Base-by-base conservation (phyloP, 2,888 invertebrate species). In the Capitulum mitella region DNA sequence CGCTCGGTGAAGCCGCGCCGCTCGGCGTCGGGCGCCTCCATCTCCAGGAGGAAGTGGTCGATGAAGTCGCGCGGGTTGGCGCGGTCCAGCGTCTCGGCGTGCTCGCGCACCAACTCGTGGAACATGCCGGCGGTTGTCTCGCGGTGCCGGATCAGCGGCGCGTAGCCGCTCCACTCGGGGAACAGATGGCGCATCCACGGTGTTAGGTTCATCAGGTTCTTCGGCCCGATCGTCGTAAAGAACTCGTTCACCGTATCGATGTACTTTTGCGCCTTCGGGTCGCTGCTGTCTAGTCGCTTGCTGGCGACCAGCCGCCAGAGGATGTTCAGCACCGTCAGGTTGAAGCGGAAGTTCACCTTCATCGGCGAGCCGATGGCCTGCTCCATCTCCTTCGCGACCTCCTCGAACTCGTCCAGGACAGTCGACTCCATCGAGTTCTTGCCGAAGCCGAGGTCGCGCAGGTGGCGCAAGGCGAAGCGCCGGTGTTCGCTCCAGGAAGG, bases 291-390 rank as follows among this genome's bases (percentile, higher is more conserved):
- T 6, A 78, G 64, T 0, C 78, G 61, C 19, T 78, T 26, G 34
- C 74, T 75, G 16, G 78, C 79, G 8, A 78, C 74, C 32, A 78
- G 51, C 37, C 29, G 29, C 79, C 79, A 79, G 26, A 79, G 64
- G 0, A 92, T 92, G 83, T 94, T 94, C 16, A 94, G 86, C 34
- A 93, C 90, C 81, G 92, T 91, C 0, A 78, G 12, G 58, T 70
- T 79, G 64, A 79, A 79, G 26, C 48, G n/a, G 14, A 16, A 19
- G 16, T 58, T 58, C 5, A 58, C 29, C 29, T 29, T n/a, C 58
- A 58, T 29, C 6, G 58, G 58, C 3, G n/a, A n/a, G 5, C 12
- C 37, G 3, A 70, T 37, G 19, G 34, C 70, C 1, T 16, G 14
- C 22, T 34, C 22, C 70, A 70, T 37, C 19, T 70, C 37, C 19